Percentiles rank a stretch among this genome's conserved stretches.
Conservation (phyloP, 64 coral and sea anemone species). For the Pocillopora damicornis region DNA sequence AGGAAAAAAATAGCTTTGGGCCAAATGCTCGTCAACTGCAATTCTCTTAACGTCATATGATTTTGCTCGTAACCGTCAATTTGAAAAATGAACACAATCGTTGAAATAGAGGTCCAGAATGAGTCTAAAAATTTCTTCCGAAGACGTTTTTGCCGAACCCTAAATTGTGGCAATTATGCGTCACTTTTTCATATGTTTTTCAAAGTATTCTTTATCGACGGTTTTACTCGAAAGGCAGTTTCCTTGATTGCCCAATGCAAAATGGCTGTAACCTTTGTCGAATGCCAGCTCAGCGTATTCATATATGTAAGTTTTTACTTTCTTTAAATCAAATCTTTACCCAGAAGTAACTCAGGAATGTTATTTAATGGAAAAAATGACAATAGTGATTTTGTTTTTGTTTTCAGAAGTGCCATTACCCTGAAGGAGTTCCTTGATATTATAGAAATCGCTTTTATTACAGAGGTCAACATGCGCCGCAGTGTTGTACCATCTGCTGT, state of each 20-base stretch:
- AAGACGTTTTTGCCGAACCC: no score
- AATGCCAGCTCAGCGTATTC: neutral
- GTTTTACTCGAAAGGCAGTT: slow-evolving; percentile 11
- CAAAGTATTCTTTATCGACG: neutral
- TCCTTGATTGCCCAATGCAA: slow-evolving; percentile 37
- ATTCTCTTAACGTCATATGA: no score
- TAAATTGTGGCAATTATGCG: no score
- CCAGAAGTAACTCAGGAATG: neutral
- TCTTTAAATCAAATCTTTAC: neutral
- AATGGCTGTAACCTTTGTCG: slow-evolving; percentile 23
- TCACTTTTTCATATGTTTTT: neutral
- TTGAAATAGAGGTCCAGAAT: no score
- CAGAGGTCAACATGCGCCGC: slow-evolving; percentile 12
- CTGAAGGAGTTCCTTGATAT: slow-evolving; percentile 30
- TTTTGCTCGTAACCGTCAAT: no score
- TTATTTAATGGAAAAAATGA: neutral
- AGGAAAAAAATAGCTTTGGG: no score
- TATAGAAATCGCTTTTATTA: slow-evolving; percentile 26
- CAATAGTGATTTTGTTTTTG: neutral
- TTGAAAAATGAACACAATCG: no score
- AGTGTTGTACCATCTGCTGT: neutral
- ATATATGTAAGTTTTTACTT: neutral
- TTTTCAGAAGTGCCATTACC: slow-evolving; percentile 23
- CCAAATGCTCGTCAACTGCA: no score
- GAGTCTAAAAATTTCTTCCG: no score